phyloP scores from a whole-genome alignment of 2,797 vertebrate genomes.

The Danio tinwini region DNA sequence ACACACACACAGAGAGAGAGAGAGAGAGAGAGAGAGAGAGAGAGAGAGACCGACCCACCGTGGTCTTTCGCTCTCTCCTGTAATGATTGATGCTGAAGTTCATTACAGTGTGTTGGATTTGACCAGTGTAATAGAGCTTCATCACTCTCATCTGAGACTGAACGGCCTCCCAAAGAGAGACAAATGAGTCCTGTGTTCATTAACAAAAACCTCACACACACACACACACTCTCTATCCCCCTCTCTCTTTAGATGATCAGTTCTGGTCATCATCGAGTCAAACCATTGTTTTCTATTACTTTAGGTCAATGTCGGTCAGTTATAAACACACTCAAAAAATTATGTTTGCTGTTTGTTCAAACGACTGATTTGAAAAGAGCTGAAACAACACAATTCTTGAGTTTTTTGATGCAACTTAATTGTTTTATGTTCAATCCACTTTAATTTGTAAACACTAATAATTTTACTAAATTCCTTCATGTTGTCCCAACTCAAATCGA shows the following conservation, averaged over 20 bases:
- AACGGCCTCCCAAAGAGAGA: conserved; percentile 77
- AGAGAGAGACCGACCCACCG: conserved; percentile 37
- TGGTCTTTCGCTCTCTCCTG: conserved; percentile 43
- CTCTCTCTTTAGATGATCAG: conserved; percentile 53
- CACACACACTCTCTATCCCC: conserved; percentile 11
- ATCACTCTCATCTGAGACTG: conserved; percentile 77
- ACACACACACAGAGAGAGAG: neutral
- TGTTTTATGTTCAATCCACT: too few species aligned
- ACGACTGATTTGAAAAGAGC: too few species aligned
- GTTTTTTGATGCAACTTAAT: too few species aligned
- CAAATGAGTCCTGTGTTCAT: conserved; percentile 72
- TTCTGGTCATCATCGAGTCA: conserved; percentile 46
- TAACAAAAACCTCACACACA: conserved; percentile 58
- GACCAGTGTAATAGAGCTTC: conserved; percentile 75
- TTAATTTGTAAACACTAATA: too few species aligned
- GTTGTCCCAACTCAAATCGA: too few species aligned
- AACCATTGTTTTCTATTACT: neutral
- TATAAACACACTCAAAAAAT: too few species aligned
- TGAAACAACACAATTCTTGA: too few species aligned
- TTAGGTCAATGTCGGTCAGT: neutral
- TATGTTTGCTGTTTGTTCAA: too few species aligned
- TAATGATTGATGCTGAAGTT: conserved; percentile 74
- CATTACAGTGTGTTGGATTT: conserved; percentile 76
- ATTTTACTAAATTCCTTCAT: too few species aligned
- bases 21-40: conserved; percentile 11